Evolutionary conservation across 2,888 invertebrate genomes (phyloP).

Genomic region (Eupsilia transversa): DNA sequence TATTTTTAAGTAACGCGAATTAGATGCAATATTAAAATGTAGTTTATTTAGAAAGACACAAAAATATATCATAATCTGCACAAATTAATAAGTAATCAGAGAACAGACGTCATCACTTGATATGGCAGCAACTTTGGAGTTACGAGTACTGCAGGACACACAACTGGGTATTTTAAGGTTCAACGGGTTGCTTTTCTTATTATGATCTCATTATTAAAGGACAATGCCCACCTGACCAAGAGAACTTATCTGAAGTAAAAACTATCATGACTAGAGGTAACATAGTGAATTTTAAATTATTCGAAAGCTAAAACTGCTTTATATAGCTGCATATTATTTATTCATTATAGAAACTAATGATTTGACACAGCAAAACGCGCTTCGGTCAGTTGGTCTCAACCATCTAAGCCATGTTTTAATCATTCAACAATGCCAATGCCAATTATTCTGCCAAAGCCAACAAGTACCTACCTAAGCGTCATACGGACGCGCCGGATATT

Average conservation of each 20-base stretch:
- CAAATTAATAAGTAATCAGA: slow-evolving; percentile 22
- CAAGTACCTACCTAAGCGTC: neutral
- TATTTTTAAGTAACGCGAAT: neutral
- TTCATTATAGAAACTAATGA: neutral
- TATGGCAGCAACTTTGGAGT: slow-evolving; percentile 86
- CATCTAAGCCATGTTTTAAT: neutral
- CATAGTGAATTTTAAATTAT: neutral
- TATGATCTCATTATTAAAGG: slow-evolving; percentile 77
- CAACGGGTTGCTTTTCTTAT: slow-evolving; percentile 87
- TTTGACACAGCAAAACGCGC: neutral
- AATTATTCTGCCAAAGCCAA: neutral
- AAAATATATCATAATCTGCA: neutral
- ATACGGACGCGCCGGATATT: neutral
- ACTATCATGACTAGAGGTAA: neutral
- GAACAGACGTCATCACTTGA: slow-evolving; percentile 79
- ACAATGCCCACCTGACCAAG: slow-evolving; percentile 50
- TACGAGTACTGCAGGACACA: slow-evolving; percentile 89
- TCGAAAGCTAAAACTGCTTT: neutral
- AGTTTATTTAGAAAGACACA: neutral
- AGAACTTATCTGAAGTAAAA: neutral
- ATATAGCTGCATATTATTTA: neutral
- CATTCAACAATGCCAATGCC: neutral
- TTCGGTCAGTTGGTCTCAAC: neutral
- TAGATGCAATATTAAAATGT: neutral
- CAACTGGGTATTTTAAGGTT: slow-evolving; percentile 84